Evolutionary conservation across 2,113 vertebrate species (phyloP).

Genomic region (Dasypus novemcinctus): DNA sequence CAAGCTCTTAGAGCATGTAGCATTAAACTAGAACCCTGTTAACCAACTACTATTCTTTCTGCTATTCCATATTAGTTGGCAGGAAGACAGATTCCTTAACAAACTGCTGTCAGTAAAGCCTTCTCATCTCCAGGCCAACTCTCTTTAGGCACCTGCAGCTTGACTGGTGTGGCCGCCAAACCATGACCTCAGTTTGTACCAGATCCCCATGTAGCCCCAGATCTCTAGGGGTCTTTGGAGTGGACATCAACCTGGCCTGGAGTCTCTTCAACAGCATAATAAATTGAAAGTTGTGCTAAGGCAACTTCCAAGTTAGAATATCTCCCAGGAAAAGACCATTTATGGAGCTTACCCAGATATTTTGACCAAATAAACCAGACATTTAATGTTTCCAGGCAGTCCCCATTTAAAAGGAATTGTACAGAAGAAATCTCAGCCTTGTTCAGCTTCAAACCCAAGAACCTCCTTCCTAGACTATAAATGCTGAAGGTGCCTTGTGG

Average conservation of each 20-base stretch:
- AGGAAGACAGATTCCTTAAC: background rate
- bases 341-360: background rate
- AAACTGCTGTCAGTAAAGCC: background rate
- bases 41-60: background rate
- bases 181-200: background rate
- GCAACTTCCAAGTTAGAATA: background rate
- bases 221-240: background rate
- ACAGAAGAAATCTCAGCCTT: background rate
- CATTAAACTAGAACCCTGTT: background rate
- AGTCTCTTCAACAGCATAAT: background rate
- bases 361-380: background rate
- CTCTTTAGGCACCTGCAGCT: background rate
- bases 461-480: background rate
- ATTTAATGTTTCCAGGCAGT: background rate
- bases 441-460: background rate
- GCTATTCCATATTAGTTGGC: background rate
- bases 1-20: background rate
- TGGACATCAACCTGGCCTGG: background rate
- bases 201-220: background rate
- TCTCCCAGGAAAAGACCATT: background rate
- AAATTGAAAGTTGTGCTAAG: background rate
- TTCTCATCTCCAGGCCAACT: background rate
- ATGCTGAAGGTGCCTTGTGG: background rate
- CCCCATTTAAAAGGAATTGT: background rate
- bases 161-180: background rate